Evolutionary conservation across 1,140 invertebrate genomes (phyloP).

Genomic region (Prorops nasuta): DNA sequence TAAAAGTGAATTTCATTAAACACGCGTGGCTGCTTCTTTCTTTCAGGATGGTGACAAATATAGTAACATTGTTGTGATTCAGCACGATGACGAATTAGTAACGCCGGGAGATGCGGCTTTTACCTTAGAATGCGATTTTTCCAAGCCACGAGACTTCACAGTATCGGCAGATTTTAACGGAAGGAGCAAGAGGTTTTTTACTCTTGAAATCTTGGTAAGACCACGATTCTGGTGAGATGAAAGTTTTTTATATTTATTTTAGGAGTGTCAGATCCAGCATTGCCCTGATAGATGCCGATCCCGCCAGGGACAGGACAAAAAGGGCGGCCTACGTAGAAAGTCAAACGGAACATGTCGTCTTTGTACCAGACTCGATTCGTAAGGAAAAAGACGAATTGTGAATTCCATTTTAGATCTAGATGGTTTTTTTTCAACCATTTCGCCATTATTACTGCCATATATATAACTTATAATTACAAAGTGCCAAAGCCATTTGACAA

Average conservation of each 20-base stretch:
- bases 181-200: conserved; percentile 43
- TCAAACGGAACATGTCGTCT: conserved; percentile 24
- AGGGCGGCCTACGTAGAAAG: conserved; percentile 25
- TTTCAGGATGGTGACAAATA: conserved; percentile 56
- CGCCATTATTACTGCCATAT: too few species aligned
- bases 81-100: conserved; percentile 64
- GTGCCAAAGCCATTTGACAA: too few species aligned
- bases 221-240: conserved; percentile 5
- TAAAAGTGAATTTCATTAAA: too few species aligned
- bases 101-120: conserved; percentile 66
- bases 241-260: conserved; percentile 2
- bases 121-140: conserved; percentile 62
- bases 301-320: conserved; percentile 29
- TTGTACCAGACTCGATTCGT: conserved; percentile 22
- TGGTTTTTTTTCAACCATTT: too few species aligned
- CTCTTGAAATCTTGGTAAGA: not conserved
- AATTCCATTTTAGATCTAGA: conserved; percentile 10
- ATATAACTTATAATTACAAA: too few species aligned
- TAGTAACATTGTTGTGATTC: conserved; percentile 60
- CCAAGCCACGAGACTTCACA: conserved; percentile 52
- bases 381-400: conserved; percentile 31
- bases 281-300: conserved; percentile 35
- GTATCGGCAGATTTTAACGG: conserved; percentile 56
- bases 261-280: conserved; percentile 29
- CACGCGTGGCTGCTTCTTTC: not conserved